Conservation (phyloP, 2,888 invertebrate genomes). For the Pyrochroa serraticornis region DNA sequence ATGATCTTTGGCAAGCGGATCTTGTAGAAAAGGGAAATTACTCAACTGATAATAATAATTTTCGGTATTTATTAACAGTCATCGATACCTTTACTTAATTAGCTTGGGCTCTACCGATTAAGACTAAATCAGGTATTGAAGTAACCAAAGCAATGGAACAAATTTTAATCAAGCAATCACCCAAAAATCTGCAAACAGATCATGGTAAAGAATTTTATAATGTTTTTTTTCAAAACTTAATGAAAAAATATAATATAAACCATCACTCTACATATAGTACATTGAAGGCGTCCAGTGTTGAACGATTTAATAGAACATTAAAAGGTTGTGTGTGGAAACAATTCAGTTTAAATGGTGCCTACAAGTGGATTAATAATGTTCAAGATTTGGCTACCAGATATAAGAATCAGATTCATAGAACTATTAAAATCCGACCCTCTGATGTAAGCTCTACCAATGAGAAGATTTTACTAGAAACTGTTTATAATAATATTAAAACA, state of each 20-base stretch:
- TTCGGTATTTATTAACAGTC: no score
- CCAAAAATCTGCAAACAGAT: no score
- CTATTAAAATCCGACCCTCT: no score
- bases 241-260: slow-evolving; percentile 33
- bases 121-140: slow-evolving; percentile 44
- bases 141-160: no score
- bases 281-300: slow-evolving; percentile 43
- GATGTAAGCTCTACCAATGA: no score
- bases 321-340: slow-evolving; percentile 33
- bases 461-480: no score
- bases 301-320: slow-evolving; percentile 34
- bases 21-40: slow-evolving; percentile 49
- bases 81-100: slow-evolving; percentile 52
- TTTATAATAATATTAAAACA: no score
- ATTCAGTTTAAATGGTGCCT: slow-evolving; percentile 35
- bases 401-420: no score
- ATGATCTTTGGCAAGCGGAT: slow-evolving; percentile 55
- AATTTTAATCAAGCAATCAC: no score
- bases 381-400: no score
- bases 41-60: slow-evolving; percentile 44
- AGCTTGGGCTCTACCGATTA: slow-evolving; percentile 46
- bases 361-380: slow-evolving; percentile 32
- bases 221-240: no score
- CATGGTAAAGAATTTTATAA: no score
- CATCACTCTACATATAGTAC: slow-evolving; percentile 35